Evolutionary conservation across 2,113 vertebrate genomes (phyloP).

Genomic region (Perca flavescens): DNA sequence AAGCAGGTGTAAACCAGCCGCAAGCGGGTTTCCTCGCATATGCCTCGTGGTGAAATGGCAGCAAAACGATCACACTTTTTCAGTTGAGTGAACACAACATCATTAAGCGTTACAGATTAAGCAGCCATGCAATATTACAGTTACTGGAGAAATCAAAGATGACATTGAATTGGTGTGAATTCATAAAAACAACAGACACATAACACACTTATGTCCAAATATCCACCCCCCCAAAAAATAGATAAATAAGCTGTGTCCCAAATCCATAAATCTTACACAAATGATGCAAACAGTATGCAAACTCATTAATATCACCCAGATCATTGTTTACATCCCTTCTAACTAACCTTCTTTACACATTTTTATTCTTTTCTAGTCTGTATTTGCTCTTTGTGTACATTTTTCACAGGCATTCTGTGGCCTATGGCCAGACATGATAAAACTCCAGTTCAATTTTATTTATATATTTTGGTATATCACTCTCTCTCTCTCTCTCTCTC

Average conservation of each 20-base stretch:
- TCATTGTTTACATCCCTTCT: background rate
- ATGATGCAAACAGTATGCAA: background rate
- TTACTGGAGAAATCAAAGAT: no score
- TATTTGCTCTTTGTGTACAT: conserved; percentile 2
- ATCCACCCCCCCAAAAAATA: background rate
- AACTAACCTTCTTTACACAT: background rate
- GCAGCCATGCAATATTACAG: no score
- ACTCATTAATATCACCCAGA: background rate
- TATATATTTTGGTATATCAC: background rate
- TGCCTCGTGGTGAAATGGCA: no score
- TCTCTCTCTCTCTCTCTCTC: no score
- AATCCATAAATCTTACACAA: background rate
- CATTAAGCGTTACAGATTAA: no score
- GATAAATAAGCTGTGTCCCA: background rate
- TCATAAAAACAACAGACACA: background rate
- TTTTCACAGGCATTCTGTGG: conserved; percentile 1
- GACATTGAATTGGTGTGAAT: background rate
- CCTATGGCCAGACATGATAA: background rate
- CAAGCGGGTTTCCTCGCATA: no score
- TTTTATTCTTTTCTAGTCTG: background rate
- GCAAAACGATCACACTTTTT: no score
- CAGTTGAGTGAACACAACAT: no score
- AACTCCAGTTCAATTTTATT: background rate
- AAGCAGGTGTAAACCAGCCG: no score
- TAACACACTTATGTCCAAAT: background rate